Percentiles rank a stretch among this genome's conserved stretches.
phyloP scores from a whole-genome alignment of 2,113 vertebrate species.

The Charina bottae region DNA sequence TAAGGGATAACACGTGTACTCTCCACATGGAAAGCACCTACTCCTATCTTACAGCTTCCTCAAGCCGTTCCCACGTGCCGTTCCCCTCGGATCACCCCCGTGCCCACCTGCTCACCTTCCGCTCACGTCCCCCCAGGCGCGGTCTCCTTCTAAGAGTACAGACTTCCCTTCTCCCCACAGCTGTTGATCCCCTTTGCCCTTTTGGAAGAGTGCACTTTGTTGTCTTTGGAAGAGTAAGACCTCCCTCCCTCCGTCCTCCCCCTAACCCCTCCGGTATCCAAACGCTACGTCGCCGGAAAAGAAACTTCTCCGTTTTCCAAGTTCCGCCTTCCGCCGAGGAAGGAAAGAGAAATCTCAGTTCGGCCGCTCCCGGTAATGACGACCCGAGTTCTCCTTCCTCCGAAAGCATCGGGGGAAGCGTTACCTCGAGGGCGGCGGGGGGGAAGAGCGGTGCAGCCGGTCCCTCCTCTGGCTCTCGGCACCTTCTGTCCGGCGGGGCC shows the following conservation, averaged over 20 bases:
- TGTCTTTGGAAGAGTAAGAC: background rate
- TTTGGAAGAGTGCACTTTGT: background rate
- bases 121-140: background rate
- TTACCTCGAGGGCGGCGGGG: background rate
- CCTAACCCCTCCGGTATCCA: background rate
- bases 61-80: background rate
- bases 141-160: background rate
- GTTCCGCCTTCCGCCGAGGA: too few relatives aligned
- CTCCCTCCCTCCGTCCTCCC: fast-evolving
- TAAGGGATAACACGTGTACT: too few relatives aligned
- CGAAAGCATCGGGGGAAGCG: too few relatives aligned
- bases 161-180: background rate
- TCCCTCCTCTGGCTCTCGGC: background rate
- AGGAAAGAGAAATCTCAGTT: background rate
- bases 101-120: background rate
- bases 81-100: too few relatives aligned
- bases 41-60: too few relatives aligned
- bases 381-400: background rate
- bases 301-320: too few relatives aligned
- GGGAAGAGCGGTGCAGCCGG: background rate
- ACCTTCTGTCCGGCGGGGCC: background rate
- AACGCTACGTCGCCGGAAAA: too few relatives aligned
- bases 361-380: background rate
- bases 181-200: background rate
- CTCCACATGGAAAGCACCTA: background rate